A percentile compares a stretch with the other conserved stretches of the same genome.
Conservation (phyloP, 2,113 vertebrate genomes). For the Passerina amoena region DNA sequence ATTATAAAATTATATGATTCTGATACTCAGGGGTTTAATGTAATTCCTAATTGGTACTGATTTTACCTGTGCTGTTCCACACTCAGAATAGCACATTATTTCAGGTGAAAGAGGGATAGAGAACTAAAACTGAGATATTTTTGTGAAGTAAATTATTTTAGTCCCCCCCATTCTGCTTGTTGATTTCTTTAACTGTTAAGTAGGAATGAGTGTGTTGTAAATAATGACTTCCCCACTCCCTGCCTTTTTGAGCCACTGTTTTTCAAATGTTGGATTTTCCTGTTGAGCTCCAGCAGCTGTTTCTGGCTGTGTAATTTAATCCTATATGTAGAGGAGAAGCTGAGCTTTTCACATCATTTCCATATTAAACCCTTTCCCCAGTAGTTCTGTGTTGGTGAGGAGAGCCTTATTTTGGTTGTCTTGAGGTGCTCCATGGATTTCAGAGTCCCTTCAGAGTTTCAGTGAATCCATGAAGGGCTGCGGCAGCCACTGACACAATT, state of each 20-base stretch:
- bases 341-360: constrained; percentile 44
- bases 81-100: background rate
- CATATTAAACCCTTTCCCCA: constrained; percentile 33
- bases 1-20: background rate
- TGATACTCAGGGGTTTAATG: background rate
- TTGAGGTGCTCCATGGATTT: constrained; percentile 30
- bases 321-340: constrained; percentile 9
- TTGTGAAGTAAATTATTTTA: background rate
- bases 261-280: background rate
- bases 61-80: background rate
- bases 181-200: background rate
- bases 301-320: constrained; percentile 62
- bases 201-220: background rate
- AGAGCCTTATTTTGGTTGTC: constrained; percentile 17
- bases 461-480: constrained; percentile 16
- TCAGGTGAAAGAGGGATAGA: background rate
- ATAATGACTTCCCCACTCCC: background rate
- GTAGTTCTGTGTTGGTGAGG: constrained; percentile 10
- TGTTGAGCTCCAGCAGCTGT: constrained; percentile 35
- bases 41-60: background rate
- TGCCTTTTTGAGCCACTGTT: constrained; percentile 29
- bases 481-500: background rate
- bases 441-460: constrained; percentile 19
- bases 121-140: background rate
- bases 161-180: background rate